Evolutionary conservation across 1,140 invertebrate genomes (phyloP), one percentile per base, ranked within the genome.

Genomic region (Meloidogyne chitwoodi): DNA sequence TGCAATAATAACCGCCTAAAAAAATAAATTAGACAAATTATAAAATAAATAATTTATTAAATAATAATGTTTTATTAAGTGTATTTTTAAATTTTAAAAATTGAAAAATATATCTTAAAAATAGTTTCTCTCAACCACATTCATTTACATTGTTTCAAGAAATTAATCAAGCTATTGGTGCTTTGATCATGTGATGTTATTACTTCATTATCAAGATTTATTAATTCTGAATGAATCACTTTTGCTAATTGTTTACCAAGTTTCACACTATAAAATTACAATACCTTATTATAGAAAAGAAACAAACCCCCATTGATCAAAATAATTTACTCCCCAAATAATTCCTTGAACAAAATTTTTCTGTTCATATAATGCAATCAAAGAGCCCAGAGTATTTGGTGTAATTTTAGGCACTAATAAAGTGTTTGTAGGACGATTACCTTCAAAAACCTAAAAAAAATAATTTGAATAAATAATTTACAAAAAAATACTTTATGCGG

Each of bases 241-340:
- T 98, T 98, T 12, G 97, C 97, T 81, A 99, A 89, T 87, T 98
- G 94, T 89, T 99, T 99, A 26, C 96, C 97, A 65, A 99, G 90
- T 89, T 99, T 96, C 75, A 99, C 96, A 65, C 92, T 93, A 81
- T 77, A 88, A 78, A 80, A 41, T 14, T 24, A n/a, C n/a, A 38
- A 79, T 41, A 22, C 44, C 11, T 27, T 10, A 71, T 8, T 24
- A 80, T 77, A 22, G 62, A 69, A 71, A 67, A 12, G 73, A 75
- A 76, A 89, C 90, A 90, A 90, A 93, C 92, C 96, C 97, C 95
- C 96, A 99, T 88, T 99, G 97, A 90, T 99, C 97, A 89, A 93
- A 99, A 0, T 96, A 98, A 88, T 99, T 99, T 84, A 99, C 97
- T 88, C 97, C 93, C 97, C 97, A 99, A 83, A 99, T 94, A 19